Evolutionary conservation across 2,797 vertebrate genomes (phyloP).

Genomic region (Chelidonichthys spinosus): DNA sequence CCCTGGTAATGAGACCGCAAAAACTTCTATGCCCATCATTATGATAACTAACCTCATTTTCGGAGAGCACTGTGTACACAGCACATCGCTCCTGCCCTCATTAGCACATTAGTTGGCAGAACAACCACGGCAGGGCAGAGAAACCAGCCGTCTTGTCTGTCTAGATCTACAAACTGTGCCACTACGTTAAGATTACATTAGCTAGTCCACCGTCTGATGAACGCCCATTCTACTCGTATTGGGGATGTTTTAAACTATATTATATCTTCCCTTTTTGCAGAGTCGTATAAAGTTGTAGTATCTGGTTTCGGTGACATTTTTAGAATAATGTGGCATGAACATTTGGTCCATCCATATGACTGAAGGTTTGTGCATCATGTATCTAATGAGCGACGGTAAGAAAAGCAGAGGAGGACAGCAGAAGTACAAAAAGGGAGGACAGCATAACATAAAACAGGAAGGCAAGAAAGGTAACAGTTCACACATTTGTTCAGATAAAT

Average conservation of each 20-base stretch:
- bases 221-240: background rate
- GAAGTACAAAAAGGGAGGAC: slow-evolving; percentile 4
- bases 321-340: background rate
- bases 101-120: background rate
- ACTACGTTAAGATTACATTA: background rate
- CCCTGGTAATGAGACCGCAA: background rate
- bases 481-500: slow-evolving; percentile 41
- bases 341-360: background rate
- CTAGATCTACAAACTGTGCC: background rate
- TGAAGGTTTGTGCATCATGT: slow-evolving; percentile 3
- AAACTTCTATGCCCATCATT: background rate
- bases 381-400: slow-evolving; percentile 1
- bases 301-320: background rate
- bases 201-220: background rate
- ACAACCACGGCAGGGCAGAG: background rate
- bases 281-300: background rate
- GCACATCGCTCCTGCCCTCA: background rate
- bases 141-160: background rate
- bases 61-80: background rate
- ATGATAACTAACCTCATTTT: background rate
- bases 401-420: background rate
- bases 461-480: slow-evolving; percentile 16
- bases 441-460: background rate
- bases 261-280: background rate
- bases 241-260: background rate